Evolutionary conservation across 2,888 invertebrate species (phyloP).

Genomic region (Archips crataeganus): DNA sequence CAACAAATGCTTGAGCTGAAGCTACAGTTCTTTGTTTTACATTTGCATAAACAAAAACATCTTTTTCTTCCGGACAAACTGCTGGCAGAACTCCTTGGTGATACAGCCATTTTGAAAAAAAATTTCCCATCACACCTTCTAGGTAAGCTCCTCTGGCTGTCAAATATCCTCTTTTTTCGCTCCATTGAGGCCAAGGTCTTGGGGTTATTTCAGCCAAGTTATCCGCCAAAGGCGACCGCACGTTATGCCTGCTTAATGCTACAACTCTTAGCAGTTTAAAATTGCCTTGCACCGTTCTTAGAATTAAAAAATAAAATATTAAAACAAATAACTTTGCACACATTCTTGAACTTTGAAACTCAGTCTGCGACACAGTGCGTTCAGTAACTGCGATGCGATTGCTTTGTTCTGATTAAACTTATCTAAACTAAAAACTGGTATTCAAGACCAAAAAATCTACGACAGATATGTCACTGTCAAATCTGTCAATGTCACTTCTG

Average conservation of each 20-base stretch:
- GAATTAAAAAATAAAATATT: constrained; percentile 18
- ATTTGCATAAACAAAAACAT: constrained; percentile 72
- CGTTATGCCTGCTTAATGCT: constrained; percentile 71
- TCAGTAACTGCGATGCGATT: neutral
- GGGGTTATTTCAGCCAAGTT: constrained; percentile 61
- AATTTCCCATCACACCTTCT: constrained; percentile 71
- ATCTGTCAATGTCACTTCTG: too few relatives aligned
- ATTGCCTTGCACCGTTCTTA: constrained; percentile 3
- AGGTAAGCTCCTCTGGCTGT: constrained; percentile 67
- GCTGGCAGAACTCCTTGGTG: constrained; percentile 55
- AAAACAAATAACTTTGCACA: constrained; percentile 23
- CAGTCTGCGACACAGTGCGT: neutral
- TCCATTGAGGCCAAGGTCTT: constrained; percentile 68
- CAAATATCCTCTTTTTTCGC: constrained; percentile 64
- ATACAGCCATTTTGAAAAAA: constrained; percentile 60
- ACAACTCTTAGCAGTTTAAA: constrained; percentile 61
- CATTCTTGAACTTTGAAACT: constrained; percentile 1
- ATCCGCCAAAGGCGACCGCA: constrained; percentile 68
- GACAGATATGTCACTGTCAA: too few relatives aligned
- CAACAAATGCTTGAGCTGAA: constrained; percentile 69
- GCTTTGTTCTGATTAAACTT: neutral
- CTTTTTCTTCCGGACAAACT: constrained; percentile 61
- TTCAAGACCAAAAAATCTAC: too few relatives aligned
- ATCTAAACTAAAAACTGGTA: too few relatives aligned
- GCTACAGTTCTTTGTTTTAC: constrained; percentile 67